Evolutionary conservation across 1,140 invertebrate genomes (phyloP).

Genomic region (Physella acuta): DNA sequence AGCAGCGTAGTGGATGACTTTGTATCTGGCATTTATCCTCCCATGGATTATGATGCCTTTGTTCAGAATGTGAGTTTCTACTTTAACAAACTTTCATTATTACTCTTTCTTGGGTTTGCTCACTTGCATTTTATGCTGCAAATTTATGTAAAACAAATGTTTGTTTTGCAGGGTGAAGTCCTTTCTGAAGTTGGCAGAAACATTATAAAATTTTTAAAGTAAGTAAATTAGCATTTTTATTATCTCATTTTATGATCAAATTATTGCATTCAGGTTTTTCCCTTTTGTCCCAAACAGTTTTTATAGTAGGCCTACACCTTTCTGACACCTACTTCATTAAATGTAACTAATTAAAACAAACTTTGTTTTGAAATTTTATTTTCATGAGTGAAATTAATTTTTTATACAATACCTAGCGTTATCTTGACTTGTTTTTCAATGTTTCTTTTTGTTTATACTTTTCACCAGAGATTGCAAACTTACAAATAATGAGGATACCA

Average conservation of each 20-base stretch:
- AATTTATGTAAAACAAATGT: background rate
- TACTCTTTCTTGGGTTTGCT: background rate
- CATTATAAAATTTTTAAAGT: conserved; percentile 16
- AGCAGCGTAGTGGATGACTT: conserved; percentile 11
- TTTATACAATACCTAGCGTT: too few species aligned
- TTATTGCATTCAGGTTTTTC: too few species aligned
- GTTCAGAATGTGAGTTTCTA: conserved; percentile 16
- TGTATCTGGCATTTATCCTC: conserved; percentile 18
- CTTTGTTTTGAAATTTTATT: too few species aligned
- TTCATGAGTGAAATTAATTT: too few species aligned
- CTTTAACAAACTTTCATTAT: background rate
- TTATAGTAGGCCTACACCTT: too few species aligned
- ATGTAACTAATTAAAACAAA: too few species aligned
- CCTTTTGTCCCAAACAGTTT: too few species aligned
- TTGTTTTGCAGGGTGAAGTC: conserved; percentile 3
- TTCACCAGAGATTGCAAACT: background rate
- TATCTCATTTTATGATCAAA: too few species aligned
- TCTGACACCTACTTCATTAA: too few species aligned
- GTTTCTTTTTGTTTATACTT: too few species aligned
- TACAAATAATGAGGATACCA: background rate
- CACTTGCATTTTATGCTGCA: background rate
- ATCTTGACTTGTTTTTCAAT: too few species aligned
- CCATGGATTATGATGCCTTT: conserved; percentile 7
- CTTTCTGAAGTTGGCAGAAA: background rate
- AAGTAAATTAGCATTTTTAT: too few species aligned